Percentiles rank a stretch among this genome's conserved stretches.
These are phyloP conservation scores for Platyura marginata DNA, from an alignment of 1,140 invertebrate genomes.

Conservation along the genomic window DNA sequence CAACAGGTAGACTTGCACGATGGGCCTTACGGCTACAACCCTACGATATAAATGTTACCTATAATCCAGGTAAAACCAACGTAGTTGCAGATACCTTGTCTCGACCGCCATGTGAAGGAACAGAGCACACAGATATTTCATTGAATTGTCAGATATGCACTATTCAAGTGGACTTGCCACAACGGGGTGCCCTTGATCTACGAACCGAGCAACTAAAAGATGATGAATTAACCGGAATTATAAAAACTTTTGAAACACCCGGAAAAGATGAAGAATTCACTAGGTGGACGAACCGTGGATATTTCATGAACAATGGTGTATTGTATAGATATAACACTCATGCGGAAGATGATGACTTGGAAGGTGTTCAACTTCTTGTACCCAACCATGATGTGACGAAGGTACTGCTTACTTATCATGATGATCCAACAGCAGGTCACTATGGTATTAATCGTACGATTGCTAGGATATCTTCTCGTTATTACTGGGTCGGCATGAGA, in stretches of 20 bases:
- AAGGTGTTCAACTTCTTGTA: slow-evolving; percentile 8
- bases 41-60: too few species aligned
- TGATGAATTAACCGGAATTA: neutral
- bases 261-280: neutral
- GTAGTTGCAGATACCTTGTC: too few species aligned
- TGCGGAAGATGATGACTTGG: slow-evolving; percentile 5
- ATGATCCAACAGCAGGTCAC: slow-evolving; percentile 7
- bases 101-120: too few species aligned
- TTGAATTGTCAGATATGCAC: too few species aligned
- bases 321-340: neutral
- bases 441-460: slow-evolving; percentile 10
- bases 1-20: slow-evolving; percentile 11
- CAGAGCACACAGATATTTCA: too few species aligned
- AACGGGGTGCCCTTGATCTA: too few species aligned
- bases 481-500: slow-evolving; percentile 14
- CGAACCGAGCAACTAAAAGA: neutral
- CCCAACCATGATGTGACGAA: slow-evolving; percentile 7
- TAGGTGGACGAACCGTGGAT: neutral
- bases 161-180: too few species aligned
- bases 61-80: too few species aligned
- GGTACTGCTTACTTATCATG: slow-evolving; percentile 7
- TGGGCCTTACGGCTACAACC: slow-evolving; percentile 10
- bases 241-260: too few species aligned
- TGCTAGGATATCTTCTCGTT: slow-evolving; percentile 7
- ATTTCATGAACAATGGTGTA: neutral